Conservation (phyloP, 2,113 vertebrate species). For the Amazona vittata region DNA sequence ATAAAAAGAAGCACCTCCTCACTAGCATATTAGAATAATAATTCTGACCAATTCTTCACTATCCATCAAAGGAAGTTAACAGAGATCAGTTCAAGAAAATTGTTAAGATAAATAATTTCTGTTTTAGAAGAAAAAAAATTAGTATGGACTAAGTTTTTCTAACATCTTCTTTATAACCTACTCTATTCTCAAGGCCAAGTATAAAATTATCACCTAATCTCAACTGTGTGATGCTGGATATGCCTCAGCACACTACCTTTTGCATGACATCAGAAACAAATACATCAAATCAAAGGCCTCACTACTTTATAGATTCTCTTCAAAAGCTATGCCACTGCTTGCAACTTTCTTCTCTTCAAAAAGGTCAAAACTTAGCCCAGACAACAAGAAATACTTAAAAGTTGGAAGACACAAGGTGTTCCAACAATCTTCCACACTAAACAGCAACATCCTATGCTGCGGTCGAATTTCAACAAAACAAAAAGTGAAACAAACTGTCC, state of each 20-base stretch:
- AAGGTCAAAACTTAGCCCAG: background rate
- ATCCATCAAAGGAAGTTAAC: background rate
- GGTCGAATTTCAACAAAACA: background rate
- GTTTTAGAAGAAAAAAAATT: background rate
- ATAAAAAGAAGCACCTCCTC: background rate
- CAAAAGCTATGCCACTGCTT: background rate
- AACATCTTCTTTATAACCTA: background rate
- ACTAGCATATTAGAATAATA: conserved; percentile 47
- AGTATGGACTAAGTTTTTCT: background rate
- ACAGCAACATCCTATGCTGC: background rate
- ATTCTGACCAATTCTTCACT: conserved; percentile 39
- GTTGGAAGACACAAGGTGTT: background rate
- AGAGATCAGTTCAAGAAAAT: background rate
- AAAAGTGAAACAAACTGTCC: background rate
- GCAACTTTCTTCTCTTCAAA: background rate
- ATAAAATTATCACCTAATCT: background rate
- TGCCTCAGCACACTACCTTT: background rate
- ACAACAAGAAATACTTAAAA: background rate
- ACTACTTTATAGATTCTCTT: background rate
- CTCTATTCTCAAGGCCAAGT: background rate
- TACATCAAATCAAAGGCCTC: background rate
- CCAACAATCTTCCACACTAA: background rate
- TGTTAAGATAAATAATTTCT: background rate
- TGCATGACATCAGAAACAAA: background rate
- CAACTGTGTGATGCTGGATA: background rate